phyloP scores from a whole-genome alignment of 2,797 vertebrate genomes.

The Picus viridis region DNA sequence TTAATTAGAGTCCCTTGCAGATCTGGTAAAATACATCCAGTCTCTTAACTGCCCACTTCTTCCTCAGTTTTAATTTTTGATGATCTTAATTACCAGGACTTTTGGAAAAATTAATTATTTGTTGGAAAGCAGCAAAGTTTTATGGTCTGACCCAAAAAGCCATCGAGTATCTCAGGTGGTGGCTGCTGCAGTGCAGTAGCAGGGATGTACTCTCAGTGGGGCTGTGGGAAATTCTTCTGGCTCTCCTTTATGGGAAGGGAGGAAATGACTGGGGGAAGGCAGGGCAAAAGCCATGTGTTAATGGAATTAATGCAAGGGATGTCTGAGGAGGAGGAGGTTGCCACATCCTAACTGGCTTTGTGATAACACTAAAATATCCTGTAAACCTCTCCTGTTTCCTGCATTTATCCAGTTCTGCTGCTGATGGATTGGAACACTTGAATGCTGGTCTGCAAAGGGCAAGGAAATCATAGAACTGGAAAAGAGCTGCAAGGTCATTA shows the following conservation, averaged over 20 bases:
- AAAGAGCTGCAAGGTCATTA: too few species aligned
- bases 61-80: conserved; percentile 64
- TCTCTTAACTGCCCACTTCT: conserved; percentile 56
- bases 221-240: background rate
- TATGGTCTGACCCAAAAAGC: background rate
- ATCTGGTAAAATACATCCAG: conserved; percentile 59
- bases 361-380: background rate
- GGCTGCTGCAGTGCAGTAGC: background rate
- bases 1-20: conserved; percentile 76
- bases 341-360: background rate
- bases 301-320: background rate
- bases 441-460: too few species aligned
- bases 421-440: too few species aligned
- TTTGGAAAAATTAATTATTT: conserved; percentile 59
- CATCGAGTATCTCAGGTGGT: background rate
- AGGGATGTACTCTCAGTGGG: background rate
- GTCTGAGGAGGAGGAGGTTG: background rate
- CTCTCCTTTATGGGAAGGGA: background rate
- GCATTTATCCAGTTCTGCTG: too few species aligned
- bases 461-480: too few species aligned
- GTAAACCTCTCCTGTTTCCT: background rate
- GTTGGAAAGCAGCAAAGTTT: background rate
- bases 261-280: background rate
- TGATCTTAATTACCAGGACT: conserved; percentile 61
- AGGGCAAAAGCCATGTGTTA: background rate